These are phyloP conservation scores for Salpingus planirostris DNA, from an alignment of 2,888 invertebrate species.

Conservation along the genomic window DNA sequence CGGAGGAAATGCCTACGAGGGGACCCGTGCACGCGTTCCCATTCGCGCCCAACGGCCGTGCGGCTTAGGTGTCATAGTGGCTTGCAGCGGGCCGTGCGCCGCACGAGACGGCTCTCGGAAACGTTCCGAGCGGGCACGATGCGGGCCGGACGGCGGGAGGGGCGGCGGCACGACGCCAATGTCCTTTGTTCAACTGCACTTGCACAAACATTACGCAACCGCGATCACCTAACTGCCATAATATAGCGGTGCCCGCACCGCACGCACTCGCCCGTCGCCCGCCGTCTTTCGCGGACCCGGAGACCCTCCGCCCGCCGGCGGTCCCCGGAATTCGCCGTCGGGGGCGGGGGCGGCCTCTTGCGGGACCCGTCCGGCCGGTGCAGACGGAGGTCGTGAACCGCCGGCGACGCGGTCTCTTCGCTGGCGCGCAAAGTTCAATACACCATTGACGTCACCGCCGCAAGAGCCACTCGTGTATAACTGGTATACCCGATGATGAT, in stretches of 20 bases:
- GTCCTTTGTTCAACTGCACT: constrained; percentile 37
- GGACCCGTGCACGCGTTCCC: constrained; percentile 9
- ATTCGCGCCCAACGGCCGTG: constrained; percentile 11
- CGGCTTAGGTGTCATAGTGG: constrained; percentile 13
- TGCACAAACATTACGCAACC: constrained; percentile 37
- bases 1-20: constrained; percentile 26
- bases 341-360: no score
- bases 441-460: constrained; percentile 26
- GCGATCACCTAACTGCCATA: constrained; percentile 3
- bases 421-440: constrained; percentile 26
- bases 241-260: constrained; percentile 4
- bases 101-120: constrained; percentile 9
- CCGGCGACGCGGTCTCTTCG: constrained; percentile 8
- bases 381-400: constrained; percentile 16
- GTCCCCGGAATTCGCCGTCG: no score
- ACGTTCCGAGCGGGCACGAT: constrained; percentile 15
- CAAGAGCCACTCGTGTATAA: no score
- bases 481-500: no score
- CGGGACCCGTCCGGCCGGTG: no score
- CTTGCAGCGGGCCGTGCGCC: constrained; percentile 6
- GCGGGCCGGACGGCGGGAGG: constrained; percentile 40
- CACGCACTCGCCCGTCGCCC: not conserved
- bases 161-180: constrained; percentile 40
- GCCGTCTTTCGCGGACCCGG: no score
- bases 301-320: no score